A percentile compares a stretch with the other conserved stretches of the same genome.
Conservation (phyloP, 2,888 invertebrate genomes). For the Philaethria dido region DNA sequence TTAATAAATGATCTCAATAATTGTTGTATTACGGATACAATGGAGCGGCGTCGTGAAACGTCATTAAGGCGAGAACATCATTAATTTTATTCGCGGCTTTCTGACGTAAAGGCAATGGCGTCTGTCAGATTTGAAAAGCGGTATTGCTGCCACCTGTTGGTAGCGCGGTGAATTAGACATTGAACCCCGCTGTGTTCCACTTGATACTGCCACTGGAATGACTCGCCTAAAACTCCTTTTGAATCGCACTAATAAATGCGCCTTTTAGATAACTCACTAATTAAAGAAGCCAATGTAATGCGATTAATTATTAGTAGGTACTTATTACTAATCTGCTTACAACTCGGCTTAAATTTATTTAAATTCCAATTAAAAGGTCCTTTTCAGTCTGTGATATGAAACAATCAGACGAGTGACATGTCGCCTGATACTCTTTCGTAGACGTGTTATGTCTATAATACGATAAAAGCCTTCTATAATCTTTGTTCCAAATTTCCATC, state of each 20-base stretch:
- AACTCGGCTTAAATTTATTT: slow-evolving; percentile 28
- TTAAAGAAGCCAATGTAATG: slow-evolving; percentile 43
- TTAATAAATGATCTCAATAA: slow-evolving; percentile 85
- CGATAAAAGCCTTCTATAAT: slow-evolving; percentile 45
- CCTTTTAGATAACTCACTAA: slow-evolving; percentile 42
- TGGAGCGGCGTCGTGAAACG: slow-evolving; percentile 83
- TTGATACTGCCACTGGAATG: slow-evolving; percentile 80
- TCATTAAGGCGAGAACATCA: slow-evolving; percentile 83
- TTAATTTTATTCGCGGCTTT: slow-evolving; percentile 84
- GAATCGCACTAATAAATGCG: slow-evolving; percentile 43
- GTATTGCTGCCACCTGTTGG: slow-evolving; percentile 82
- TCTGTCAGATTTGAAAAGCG: slow-evolving; percentile 82
- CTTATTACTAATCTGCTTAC: slow-evolving; percentile 20
- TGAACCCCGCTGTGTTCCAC: slow-evolving; percentile 76
- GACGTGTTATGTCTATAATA: slow-evolving; percentile 28
- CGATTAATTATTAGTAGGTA: slow-evolving; percentile 33
- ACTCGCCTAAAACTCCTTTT: slow-evolving; percentile 59
- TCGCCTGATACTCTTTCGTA: slow-evolving; percentile 26
- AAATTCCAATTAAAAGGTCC: slow-evolving; percentile 28
- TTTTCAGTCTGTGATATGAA: slow-evolving; percentile 25
- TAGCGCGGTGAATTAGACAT: slow-evolving; percentile 80
- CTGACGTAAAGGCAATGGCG: slow-evolving; percentile 82
- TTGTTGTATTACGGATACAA: slow-evolving; percentile 84
- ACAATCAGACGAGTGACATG: slow-evolving; percentile 33
- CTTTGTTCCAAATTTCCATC: slow-evolving; percentile 50